A percentile compares a stretch with the other conserved stretches of the same genome.
These are phyloP conservation scores for Taphrorychus bicolor DNA, from an alignment of 2,888 invertebrate species.

Conservation along the genomic window DNA sequence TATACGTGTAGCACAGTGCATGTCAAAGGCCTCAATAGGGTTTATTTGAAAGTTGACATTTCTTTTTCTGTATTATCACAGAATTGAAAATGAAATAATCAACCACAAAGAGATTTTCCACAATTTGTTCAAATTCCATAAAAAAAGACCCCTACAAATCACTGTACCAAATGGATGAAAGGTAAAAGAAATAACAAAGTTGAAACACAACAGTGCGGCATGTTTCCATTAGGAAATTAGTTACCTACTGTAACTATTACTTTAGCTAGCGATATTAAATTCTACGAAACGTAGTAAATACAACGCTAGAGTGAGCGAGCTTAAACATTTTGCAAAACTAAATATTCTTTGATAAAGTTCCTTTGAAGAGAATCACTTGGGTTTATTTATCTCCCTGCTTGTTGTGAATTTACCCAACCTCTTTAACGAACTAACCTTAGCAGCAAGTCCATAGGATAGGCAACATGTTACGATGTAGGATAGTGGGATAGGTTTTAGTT, in stretches of 20 bases:
- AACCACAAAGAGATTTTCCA: no score
- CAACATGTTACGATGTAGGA: no score
- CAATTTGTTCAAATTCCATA: no score
- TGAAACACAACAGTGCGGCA: neutral
- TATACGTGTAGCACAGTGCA: neutral
- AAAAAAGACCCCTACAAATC: no score
- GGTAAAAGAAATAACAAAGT: neutral
- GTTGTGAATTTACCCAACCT: neutral
- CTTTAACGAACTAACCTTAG: neutral
- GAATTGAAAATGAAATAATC: no score
- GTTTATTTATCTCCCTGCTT: neutral
- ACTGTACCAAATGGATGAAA: no score
- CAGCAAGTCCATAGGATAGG: no score
- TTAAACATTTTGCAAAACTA: constrained; percentile 29
- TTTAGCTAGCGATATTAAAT: constrained; percentile 26
- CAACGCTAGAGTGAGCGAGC: constrained; percentile 22
- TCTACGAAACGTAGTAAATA: constrained; percentile 26
- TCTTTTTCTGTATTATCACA: neutral
- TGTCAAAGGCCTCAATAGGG: neutral
- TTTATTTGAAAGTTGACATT: neutral
- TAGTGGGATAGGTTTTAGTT: no score
- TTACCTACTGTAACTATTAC: constrained; percentile 19
- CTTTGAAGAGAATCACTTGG: constrained; percentile 19
- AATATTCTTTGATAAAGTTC: constrained; percentile 30
- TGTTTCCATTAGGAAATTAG: constrained; percentile 22